A percentile compares a stretch with the other conserved stretches of the same genome.
Evolutionary conservation across 2,113 vertebrate species (phyloP).

Genomic region (Elachura formosa): DNA sequence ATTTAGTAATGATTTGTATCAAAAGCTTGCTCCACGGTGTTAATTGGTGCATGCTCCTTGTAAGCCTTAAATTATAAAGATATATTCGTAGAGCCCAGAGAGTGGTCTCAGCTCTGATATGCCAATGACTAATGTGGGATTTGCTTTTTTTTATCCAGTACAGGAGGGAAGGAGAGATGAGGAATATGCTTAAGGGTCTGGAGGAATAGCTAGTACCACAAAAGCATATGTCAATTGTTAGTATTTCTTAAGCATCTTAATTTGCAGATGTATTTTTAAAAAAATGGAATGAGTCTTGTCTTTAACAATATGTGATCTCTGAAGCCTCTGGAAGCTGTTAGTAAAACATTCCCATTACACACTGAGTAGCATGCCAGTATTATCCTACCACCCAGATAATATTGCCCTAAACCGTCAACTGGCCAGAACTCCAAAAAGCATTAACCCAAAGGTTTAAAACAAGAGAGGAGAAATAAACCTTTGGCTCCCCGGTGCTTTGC

Average conservation of each 20-base stretch:
- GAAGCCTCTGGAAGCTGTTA: conserved; percentile 17
- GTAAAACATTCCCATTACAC: conserved; percentile 17
- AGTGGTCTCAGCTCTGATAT: neutral
- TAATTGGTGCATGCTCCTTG: conserved; percentile 44
- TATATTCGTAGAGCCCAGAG: conserved; percentile 22
- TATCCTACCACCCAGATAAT: conserved; percentile 11
- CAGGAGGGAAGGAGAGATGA: neutral
- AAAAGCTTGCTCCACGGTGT: conserved; percentile 45
- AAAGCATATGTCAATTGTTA: conserved; percentile 9
- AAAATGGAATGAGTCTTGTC: neutral
- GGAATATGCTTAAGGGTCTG: conserved; percentile 7
- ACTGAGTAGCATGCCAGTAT: neutral
- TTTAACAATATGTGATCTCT: neutral
- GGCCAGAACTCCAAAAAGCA: conserved; percentile 16
- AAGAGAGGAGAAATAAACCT: neutral
- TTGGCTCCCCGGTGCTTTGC: neutral
- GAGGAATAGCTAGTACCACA: conserved; percentile 4
- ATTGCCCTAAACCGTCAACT: conserved; percentile 31
- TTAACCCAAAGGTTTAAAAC: conserved; percentile 7
- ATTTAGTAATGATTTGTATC: conserved; percentile 60
- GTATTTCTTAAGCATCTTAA: conserved; percentile 25
- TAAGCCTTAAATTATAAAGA: conserved; percentile 51
- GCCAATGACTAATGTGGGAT: neutral
- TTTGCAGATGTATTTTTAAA: conserved; percentile 30
- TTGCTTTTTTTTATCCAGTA: neutral